These are phyloP conservation scores for Pterophyllum scalare DNA, from an alignment of 2,113 vertebrate species.

Conservation along the genomic window DNA sequence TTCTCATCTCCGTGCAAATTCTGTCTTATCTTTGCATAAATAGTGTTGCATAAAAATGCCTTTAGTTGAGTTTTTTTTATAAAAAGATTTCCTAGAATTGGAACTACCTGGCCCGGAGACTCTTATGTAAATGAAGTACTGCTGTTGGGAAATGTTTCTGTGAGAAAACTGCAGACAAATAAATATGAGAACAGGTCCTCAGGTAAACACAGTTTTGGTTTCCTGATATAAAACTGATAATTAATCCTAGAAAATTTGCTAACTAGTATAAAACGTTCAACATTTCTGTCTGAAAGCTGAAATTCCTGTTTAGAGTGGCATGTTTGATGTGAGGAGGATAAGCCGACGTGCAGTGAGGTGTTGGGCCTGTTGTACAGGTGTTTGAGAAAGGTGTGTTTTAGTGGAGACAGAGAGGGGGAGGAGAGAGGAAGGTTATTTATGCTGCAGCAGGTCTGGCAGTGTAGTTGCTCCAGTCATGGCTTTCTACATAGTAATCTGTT, in stretches of 20 bases:
- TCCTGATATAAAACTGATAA: not conserved
- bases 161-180: not conserved
- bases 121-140: not conserved
- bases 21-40: too few species aligned
- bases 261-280: not conserved
- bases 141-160: not conserved
- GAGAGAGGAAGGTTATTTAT: not conserved
- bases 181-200: not conserved
- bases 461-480: not conserved
- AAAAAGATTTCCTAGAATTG: not conserved
- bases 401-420: not conserved
- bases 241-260: not conserved
- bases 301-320: not conserved
- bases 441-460: fast-evolving
- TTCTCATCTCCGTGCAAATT: too few species aligned
- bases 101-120: not conserved
- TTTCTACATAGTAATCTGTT: conserved; percentile 11
- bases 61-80: not conserved
- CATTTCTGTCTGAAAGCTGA: not conserved
- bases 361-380: not conserved
- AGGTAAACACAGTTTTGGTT: not conserved
- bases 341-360: fast-evolving
- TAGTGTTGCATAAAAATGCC: too few species aligned
- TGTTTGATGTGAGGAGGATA: not conserved
- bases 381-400: not conserved